Evolutionary conservation across 2,888 invertebrate genomes (phyloP).

Genomic region (Pristionchus mayeri): DNA sequence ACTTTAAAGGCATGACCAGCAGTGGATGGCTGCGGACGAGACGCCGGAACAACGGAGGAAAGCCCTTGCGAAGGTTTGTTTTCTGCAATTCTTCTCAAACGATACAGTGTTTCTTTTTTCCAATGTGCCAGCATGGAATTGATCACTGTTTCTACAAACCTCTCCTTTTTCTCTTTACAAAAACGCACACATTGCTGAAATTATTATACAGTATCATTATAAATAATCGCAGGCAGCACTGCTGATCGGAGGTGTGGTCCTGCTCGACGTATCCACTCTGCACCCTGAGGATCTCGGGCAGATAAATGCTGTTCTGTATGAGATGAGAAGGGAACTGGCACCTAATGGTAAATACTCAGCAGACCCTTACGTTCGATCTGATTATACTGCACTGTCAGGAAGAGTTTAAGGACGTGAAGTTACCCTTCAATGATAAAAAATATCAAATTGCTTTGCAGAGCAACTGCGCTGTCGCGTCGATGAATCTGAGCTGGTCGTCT

Average conservation of each 20-base stretch:
- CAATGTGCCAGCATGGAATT: neutral
- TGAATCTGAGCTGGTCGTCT: conserved; percentile 41
- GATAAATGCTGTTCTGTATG: conserved; percentile 25
- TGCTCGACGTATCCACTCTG: conserved; percentile 25
- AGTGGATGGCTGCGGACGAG: conserved; percentile 26
- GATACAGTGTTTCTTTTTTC: neutral
- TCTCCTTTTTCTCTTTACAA: no score
- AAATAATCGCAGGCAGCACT: conserved; percentile 23
- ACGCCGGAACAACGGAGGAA: neutral
- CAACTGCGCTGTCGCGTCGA: conserved; percentile 41
- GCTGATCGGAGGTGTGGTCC: conserved; percentile 42
- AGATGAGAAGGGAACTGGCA: conserved; percentile 38
- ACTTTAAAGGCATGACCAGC: neutral
- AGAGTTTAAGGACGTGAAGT: no score
- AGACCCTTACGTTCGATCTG: neutral
- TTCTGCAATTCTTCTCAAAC: neutral
- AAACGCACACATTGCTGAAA: no score
- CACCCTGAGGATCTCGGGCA: neutral
- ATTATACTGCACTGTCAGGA: no score
- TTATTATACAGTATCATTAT: no score
- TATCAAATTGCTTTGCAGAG: conserved; percentile 30
- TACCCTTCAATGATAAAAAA: no score
- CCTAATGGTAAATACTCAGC: neutral
- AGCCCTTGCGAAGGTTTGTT: conserved; percentile 16
- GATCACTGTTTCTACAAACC: no score